Evolutionary conservation across 2,797 vertebrate species (phyloP).

Genomic region (Anniella stebbinsi): DNA sequence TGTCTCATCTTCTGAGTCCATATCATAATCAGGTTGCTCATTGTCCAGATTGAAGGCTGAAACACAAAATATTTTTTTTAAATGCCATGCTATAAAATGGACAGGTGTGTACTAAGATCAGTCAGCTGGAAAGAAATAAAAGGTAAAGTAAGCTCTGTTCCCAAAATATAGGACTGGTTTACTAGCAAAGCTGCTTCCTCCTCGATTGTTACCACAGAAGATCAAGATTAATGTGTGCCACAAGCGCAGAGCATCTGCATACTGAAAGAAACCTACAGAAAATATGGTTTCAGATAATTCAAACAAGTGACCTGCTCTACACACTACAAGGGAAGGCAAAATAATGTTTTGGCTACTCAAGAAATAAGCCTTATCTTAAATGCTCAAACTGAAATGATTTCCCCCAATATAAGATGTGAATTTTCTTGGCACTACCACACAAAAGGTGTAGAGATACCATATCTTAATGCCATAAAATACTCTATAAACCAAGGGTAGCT

Average conservation of each 20-base stretch:
- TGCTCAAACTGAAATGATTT: neutral
- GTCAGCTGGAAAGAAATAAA: neutral
- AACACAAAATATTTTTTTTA: no score
- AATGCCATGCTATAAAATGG: neutral
- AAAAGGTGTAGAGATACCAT: neutral
- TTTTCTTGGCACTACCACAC: neutral
- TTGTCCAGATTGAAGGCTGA: slow-evolving; percentile 91
- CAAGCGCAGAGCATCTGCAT: neutral
- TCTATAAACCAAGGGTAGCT: neutral
- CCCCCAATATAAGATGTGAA: neutral
- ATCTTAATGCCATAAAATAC: neutral
- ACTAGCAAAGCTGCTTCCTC: neutral
- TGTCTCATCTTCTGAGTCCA: slow-evolving; percentile 96
- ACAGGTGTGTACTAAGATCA: fast-evolving
- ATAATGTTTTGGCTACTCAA: neutral
- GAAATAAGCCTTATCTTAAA: neutral
- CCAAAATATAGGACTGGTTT: neutral
- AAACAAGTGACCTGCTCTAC: neutral
- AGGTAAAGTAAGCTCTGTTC: neutral
- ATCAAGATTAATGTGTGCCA: neutral
- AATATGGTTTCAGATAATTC: neutral
- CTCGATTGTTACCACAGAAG: neutral
- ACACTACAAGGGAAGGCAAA: neutral
- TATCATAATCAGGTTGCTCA: slow-evolving; percentile 94
- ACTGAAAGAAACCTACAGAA: neutral